phyloP scores from a whole-genome alignment of 2,888 invertebrate genomes.

The Therioaphis trifolii region DNA sequence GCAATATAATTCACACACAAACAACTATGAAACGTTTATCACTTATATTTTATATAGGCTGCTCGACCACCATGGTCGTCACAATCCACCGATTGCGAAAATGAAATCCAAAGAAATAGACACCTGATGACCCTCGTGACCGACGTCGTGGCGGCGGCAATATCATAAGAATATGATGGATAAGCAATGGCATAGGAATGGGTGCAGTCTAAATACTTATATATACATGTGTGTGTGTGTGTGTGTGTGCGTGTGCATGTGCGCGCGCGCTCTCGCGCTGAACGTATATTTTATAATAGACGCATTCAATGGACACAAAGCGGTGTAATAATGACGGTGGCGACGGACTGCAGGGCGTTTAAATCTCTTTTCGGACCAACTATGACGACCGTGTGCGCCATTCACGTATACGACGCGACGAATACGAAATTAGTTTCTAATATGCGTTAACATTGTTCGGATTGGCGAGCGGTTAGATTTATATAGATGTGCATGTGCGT shows the following conservation, averaged over 20 bases:
- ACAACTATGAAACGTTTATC: neutral
- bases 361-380: conserved; percentile 41
- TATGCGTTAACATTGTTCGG: conserved; percentile 31
- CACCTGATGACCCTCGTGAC: neutral
- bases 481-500: conserved; percentile 10
- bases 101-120: conserved; percentile 7
- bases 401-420: conserved; percentile 8
- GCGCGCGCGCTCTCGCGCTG: neutral
- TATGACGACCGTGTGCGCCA: neutral
- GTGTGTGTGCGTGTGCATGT: neutral
- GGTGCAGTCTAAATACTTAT: conserved; percentile 21
- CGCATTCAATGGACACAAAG: conserved; percentile 28
- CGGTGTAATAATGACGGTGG: conserved; percentile 21
- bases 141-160: neutral
- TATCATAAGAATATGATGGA: neutral
- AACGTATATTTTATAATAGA: neutral
- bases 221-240: too few relatives aligned
- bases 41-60: neutral
- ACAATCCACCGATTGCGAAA: neutral
- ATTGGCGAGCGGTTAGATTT: conserved; percentile 21
- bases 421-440: conserved; percentile 56
- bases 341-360: conserved; percentile 30
- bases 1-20: neutral
- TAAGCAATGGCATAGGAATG: neutral
- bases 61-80: neutral